These are phyloP conservation scores for Torymus auratus DNA, from an alignment of 2,888 invertebrate genomes.

Conservation along the genomic window DNA sequence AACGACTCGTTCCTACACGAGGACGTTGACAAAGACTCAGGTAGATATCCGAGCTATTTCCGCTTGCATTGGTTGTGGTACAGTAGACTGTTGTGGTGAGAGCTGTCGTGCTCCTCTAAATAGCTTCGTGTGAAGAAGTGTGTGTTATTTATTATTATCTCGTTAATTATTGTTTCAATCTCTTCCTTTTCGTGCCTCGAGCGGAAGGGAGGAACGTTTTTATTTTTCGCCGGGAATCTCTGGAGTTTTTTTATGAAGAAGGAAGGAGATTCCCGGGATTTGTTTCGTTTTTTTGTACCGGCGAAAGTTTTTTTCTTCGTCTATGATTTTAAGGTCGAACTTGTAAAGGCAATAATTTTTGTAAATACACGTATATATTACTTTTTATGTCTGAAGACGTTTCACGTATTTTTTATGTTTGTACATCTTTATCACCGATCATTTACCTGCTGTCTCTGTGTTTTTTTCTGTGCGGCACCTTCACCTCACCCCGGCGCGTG, in stretches of 20 bases:
- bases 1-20: conserved; percentile 83
- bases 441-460: conserved; percentile 63
- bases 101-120: conserved; percentile 60
- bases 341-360: conserved; percentile 39
- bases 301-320: conserved; percentile 18
- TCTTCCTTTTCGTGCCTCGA: background rate
- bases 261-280: background rate
- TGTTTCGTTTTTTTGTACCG: conserved; percentile 7
- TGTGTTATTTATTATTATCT: conserved; percentile 36
- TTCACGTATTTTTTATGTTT: conserved; percentile 38
- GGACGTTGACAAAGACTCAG: conserved; percentile 79
- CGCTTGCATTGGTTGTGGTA: conserved; percentile 71
- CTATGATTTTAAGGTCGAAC: conserved; percentile 36
- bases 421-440: conserved; percentile 57
- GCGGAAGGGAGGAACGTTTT: conserved; percentile 6
- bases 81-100: conserved; percentile 69
- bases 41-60: conserved; percentile 70
- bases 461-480: conserved; percentile 58
- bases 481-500: conserved; percentile 51
- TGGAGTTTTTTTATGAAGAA: conserved; percentile 10
- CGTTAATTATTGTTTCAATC: background rate
- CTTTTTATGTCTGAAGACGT: conserved; percentile 26
- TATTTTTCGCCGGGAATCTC: background rate
- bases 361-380: conserved; percentile 43
- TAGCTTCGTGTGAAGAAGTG: conserved; percentile 62